phyloP scores from a whole-genome alignment of 2,113 vertebrate genomes.

The Capreolus pygargus region DNA sequence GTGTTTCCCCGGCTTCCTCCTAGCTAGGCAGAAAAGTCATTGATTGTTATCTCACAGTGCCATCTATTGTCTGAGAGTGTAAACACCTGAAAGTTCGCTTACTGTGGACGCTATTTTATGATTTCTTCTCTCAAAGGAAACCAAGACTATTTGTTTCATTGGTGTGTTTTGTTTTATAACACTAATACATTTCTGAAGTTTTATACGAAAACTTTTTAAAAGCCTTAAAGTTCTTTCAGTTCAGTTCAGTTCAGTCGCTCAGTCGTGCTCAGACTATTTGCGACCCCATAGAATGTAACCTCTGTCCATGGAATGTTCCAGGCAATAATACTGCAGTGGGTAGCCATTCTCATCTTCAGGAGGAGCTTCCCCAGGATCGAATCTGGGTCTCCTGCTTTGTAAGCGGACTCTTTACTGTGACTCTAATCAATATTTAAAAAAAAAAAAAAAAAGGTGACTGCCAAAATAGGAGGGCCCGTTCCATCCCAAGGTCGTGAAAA shows the following conservation, averaged over 20 bases:
- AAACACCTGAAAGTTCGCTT: neutral
- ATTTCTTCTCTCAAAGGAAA: neutral
- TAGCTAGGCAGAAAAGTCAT: neutral
- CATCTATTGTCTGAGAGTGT: conserved; percentile 76
- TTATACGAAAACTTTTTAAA: neutral
- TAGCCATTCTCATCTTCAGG: too few species aligned
- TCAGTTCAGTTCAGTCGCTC: neutral
- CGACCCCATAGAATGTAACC: too few species aligned
- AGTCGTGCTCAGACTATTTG: neutral
- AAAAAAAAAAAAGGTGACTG: too few species aligned
- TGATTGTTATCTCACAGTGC: conserved; percentile 75
- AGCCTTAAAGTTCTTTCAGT: neutral
- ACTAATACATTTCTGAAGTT: neutral
- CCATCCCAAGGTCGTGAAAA: too few species aligned
- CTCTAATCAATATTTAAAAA: too few species aligned
- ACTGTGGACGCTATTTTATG: neutral
- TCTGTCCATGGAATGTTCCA: too few species aligned
- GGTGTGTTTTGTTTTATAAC: neutral
- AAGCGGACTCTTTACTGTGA: too few species aligned
- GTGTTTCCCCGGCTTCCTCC: neutral
- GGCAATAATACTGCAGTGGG: too few species aligned
- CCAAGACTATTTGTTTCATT: neutral
- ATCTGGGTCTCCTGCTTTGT: too few species aligned
- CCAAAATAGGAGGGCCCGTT: too few species aligned
- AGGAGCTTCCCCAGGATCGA: too few species aligned